A percentile compares a stretch with the other conserved stretches of the same genome.
phyloP scores from a whole-genome alignment of 1,140 invertebrate genomes.

The Sarcophaga bullata region DNA sequence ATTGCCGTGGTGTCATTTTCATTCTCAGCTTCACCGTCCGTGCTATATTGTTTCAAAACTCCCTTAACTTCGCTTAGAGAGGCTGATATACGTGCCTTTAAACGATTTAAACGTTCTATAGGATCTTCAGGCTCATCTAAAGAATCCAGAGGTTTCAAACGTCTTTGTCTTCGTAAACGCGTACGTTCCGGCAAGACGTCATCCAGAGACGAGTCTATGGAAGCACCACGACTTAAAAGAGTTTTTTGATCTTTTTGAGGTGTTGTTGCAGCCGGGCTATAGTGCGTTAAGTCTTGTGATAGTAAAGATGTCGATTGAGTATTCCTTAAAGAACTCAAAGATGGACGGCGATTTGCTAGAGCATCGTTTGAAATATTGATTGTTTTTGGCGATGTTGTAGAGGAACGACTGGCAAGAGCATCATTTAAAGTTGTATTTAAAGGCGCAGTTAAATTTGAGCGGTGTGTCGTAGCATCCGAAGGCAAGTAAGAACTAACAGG shows the following conservation, averaged over 20 bases:
- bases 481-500: background rate
- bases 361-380: background rate
- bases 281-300: background rate
- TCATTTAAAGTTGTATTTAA: no score
- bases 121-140: constrained; percentile 58
- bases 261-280: background rate
- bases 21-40: constrained; percentile 50
- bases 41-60: constrained; percentile 61
- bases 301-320: background rate
- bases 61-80: constrained; percentile 59
- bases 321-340: constrained; percentile 12
- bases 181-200: constrained; percentile 54
- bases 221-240: background rate
- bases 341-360: background rate
- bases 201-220: constrained; percentile 13
- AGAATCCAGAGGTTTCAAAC: constrained; percentile 58
- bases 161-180: constrained; percentile 54
- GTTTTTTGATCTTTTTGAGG: no score
- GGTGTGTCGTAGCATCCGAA: background rate
- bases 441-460: background rate
- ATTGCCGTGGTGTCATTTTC: constrained; percentile 27
- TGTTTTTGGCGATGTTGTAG: background rate
- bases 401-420: background rate
- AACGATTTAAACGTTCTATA: constrained; percentile 57
- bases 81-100: constrained; percentile 59